Evolutionary conservation across 1,140 invertebrate species (phyloP), one percentile per base, ranked within the genome.

Genomic region (Drosophila mayri): DNA sequence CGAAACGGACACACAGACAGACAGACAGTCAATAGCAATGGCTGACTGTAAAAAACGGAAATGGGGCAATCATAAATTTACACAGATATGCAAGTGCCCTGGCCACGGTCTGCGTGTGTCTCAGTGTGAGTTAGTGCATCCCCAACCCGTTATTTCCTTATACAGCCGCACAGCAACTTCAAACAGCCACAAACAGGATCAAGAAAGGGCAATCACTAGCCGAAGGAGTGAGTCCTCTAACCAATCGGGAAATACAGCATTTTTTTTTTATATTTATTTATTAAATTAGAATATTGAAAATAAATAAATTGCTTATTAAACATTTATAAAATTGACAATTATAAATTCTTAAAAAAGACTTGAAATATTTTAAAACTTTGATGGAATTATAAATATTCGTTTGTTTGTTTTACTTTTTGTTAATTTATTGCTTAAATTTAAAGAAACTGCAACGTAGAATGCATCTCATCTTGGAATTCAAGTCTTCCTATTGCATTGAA

Each of bases 51-150:
- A 87, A 87, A 87, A 87, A 90, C 85, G 87, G 87, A 91, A 91
- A 91, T 91, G 87, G 87, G 83, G 83, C 87, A 91, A 91, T 91
- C 87, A 91, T 91, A 91, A 91, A 91, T 91, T 91, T 91, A 91
- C 87, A 91, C 87, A 91, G 87, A 91, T 91, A 91, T 91, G 87
- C 76, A 91, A 91, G 84, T 87, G 80, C 84, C 63, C 64, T 50
- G 64, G 70, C 49, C 75, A 43, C 58, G 67, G 70, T 61, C 22
- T 60, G 71, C 47, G 55, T 65, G 75, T 63, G 37, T 47, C 55
- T 49, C 44, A 47, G 57, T 78, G 64, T 81, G 32, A 68, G 55
- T 57, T 41, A 57, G 25, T 44, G 43, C 37, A 60, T 40, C 44
- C 40, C 40, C 40, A 28, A n/a, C 61, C 61, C 32, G n/a, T 10